Percentiles rank a stretch among this genome's conserved stretches.
phyloP scores from a whole-genome alignment of 2,113 vertebrate genomes.

The Ictidomys tridecemlineatus region DNA sequence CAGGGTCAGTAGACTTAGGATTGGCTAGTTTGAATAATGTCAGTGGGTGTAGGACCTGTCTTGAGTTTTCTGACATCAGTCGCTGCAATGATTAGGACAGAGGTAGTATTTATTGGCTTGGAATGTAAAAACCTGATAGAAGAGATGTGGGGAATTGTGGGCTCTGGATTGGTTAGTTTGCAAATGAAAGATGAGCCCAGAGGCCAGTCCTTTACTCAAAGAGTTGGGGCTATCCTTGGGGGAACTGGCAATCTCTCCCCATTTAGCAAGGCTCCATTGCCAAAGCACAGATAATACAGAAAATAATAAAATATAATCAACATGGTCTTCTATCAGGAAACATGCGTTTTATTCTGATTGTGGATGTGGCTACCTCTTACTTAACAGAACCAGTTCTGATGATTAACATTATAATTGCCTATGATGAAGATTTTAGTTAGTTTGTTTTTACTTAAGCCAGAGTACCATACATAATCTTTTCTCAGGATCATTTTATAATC shows the following conservation, averaged over 20 bases:
- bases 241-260: neutral
- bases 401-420: neutral
- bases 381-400: conserved; percentile 30
- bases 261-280: neutral
- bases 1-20: neutral
- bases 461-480: neutral
- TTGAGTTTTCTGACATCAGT: neutral
- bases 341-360: neutral
- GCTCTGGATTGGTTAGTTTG: neutral
- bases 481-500: neutral
- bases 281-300: neutral
- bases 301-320: conserved; percentile 25
- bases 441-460: conserved; percentile 49
- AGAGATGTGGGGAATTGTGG: neutral
- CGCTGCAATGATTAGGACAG: neutral
- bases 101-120: conserved; percentile 17
- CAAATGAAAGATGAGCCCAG: neutral
- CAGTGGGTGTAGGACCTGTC: neutral
- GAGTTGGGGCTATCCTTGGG: neutral
- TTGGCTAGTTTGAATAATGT: neutral
- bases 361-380: neutral
- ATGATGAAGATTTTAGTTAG: conserved; percentile 29
- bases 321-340: neutral
- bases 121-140: neutral
- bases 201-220: neutral